These are phyloP conservation scores for Coracias cyanogaster DNA, from an alignment of 2,797 vertebrate genomes.

Conservation along the genomic window DNA sequence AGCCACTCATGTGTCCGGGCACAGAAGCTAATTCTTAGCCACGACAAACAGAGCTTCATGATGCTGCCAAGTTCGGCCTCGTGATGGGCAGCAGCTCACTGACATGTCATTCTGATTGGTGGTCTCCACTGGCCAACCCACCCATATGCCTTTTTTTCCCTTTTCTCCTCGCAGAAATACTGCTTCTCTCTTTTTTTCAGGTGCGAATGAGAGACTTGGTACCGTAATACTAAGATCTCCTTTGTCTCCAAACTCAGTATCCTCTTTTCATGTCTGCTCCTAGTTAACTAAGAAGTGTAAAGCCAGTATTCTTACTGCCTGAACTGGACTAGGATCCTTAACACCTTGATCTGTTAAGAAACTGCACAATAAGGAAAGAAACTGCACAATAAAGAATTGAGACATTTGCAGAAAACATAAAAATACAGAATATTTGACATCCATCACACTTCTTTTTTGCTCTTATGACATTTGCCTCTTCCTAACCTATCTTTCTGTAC, in stretches of 20 bases:
- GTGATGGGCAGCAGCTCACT: accelerated
- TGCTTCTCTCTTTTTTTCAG: not conserved
- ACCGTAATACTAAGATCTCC: not conserved
- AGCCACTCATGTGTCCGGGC: not conserved
- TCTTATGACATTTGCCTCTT: not conserved
- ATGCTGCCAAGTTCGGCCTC: not conserved
- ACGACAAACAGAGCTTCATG: not conserved
- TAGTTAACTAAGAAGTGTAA: not conserved
- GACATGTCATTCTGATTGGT: not conserved
- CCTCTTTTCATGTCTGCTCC: not conserved
- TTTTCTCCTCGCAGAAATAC: not conserved
- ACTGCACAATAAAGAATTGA: not conserved
- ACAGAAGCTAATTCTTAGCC: not conserved
- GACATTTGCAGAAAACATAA: not conserved
- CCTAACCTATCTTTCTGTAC: not conserved
- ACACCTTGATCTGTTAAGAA: not conserved
- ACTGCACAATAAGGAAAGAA: not conserved
- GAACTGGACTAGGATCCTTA: not conserved
- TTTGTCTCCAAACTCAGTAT: not conserved
- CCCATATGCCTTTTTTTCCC: not conserved
- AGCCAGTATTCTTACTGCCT: not conserved
- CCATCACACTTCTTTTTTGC: not conserved
- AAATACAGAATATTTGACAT: not conserved
- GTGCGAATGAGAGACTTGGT: not conserved
- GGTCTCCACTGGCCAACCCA: not conserved